phyloP scores from a whole-genome alignment of 1,140 invertebrate genomes.

The Polypedilum pembai region DNA sequence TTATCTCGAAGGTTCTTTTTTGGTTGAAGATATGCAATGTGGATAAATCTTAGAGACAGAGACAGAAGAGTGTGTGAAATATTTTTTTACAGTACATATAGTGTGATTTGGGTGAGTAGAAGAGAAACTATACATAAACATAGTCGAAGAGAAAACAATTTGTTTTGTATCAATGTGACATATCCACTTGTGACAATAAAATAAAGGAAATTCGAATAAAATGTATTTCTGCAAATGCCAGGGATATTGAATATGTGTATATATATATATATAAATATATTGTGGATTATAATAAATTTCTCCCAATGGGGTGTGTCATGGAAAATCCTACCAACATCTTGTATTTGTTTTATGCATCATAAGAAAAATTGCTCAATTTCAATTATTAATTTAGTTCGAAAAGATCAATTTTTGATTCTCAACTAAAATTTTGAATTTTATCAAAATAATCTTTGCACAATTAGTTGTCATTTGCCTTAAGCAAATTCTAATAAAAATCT shows the following conservation, averaged over 20 bases:
- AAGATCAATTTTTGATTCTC: too few relatives aligned
- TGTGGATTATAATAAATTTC: background rate
- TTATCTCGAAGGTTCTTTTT: background rate
- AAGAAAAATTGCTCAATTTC: too few relatives aligned
- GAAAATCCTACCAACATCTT: background rate
- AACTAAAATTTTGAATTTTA: too few relatives aligned
- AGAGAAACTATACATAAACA: background rate
- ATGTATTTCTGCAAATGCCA: background rate
- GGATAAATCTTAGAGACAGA: background rate
- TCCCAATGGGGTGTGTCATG: background rate
- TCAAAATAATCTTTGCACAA: too few relatives aligned
- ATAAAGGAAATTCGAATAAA: conserved; percentile 2
- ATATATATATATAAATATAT: background rate
- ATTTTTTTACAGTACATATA: background rate
- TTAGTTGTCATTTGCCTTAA: too few relatives aligned
- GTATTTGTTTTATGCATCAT: background rate
- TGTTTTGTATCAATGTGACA: background rate
- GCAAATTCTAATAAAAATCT: too few relatives aligned
- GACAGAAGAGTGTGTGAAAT: background rate
- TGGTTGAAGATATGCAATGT: background rate
- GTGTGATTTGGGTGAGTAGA: background rate
- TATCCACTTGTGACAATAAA: background rate
- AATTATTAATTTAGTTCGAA: too few relatives aligned
- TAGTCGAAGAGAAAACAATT: background rate
- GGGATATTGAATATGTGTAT: background rate